These are phyloP conservation scores for Atrichornis clamosus DNA, from an alignment of 2,113 vertebrate species.

Conservation along the genomic window DNA sequence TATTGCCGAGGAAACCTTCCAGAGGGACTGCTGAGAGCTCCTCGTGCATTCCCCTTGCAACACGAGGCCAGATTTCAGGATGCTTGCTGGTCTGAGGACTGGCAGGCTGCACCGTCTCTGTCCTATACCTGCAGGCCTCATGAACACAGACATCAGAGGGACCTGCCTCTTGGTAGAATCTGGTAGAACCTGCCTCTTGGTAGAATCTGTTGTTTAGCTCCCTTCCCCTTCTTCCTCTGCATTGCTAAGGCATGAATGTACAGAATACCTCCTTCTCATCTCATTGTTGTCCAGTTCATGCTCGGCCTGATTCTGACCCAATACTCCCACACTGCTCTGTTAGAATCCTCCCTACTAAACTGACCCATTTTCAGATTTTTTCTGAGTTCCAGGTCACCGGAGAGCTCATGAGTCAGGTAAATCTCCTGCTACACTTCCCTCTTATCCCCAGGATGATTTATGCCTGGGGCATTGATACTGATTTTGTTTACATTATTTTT, in stretches of 20 bases:
- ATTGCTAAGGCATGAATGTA: neutral
- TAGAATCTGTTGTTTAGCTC: neutral
- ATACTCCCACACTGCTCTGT: neutral
- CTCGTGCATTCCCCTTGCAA: neutral
- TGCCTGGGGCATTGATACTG: neutral
- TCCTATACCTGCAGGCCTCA: neutral
- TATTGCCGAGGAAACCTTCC: neutral
- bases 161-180: neutral
- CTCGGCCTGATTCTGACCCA: neutral
- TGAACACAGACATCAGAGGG: neutral
- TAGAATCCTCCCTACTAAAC: neutral
- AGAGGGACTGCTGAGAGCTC: neutral
- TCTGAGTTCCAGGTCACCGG: neutral
- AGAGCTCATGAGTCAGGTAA: neutral
- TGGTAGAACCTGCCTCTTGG: neutral
- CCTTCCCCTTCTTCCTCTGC: neutral
- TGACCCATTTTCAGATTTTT: neutral
- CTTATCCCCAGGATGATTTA: neutral
- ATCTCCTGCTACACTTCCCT: neutral
- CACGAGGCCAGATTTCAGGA: accelerated
- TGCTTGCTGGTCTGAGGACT: neutral
- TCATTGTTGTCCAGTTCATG: neutral
- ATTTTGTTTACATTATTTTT: neutral
- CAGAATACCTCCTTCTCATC: neutral
- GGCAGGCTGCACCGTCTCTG: neutral